These are phyloP conservation scores for Zaprionus davidi DNA, from an alignment of 1,140 invertebrate species.

Conservation along the genomic window DNA sequence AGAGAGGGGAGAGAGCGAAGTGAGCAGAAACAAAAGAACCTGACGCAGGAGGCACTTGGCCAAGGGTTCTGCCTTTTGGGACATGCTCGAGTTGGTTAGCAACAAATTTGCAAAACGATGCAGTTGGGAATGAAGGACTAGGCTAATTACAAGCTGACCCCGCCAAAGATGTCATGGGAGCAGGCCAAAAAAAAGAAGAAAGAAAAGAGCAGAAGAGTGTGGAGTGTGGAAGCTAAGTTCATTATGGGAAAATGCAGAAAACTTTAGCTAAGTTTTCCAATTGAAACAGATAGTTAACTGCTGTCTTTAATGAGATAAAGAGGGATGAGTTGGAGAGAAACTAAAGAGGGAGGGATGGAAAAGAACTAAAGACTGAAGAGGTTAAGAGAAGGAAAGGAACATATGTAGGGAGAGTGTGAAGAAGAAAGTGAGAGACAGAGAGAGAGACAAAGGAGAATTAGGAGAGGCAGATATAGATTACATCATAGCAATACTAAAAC, in stretches of 20 bases:
- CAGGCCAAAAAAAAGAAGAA: background rate
- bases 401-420: background rate
- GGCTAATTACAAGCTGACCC: constrained; percentile 48
- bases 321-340: background rate
- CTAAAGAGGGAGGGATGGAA: background rate
- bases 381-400: no score
- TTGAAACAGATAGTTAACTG: background rate
- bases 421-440: no score
- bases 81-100: constrained; percentile 33
- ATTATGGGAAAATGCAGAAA: background rate
- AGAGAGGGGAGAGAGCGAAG: background rate
- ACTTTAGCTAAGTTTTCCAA: background rate
- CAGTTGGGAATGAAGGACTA: constrained; percentile 39
- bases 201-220: background rate
- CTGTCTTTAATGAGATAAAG: background rate
- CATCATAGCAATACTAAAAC: no score
- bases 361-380: no score
- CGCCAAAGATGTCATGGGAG: constrained; percentile 43
- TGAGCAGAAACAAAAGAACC: background rate
- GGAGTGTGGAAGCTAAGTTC: background rate
- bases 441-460: background rate
- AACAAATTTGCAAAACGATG: constrained; percentile 57
- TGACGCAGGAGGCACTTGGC: constrained; percentile 4
- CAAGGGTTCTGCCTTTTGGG: constrained; percentile 14
- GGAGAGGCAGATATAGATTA: no score